Conservation (phyloP, 2,888 invertebrate species). For the Acanthopleura granulata region DNA sequence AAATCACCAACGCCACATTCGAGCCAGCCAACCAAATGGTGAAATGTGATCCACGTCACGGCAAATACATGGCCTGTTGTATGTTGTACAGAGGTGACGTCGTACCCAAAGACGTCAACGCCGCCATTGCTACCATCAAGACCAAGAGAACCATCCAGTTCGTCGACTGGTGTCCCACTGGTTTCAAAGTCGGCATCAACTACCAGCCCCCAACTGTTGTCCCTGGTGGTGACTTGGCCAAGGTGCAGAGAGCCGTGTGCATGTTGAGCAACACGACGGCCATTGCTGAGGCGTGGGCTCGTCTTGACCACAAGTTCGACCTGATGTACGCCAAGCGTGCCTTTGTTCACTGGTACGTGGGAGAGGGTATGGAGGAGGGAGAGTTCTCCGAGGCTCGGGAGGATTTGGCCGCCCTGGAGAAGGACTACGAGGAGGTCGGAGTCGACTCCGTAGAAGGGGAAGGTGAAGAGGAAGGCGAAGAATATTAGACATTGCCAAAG, state of each 20-base stretch:
- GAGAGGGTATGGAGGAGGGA: slow-evolving; percentile 10
- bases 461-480: not conserved
- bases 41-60: slow-evolving; percentile 1
- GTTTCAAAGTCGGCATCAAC: slow-evolving; percentile 9
- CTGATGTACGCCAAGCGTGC: slow-evolving; percentile 10
- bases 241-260: not conserved
- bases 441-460: not conserved
- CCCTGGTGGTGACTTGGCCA: not conserved
- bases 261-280: not conserved
- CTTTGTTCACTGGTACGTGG: slow-evolving; percentile 6
- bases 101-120: not conserved
- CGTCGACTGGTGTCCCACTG: slow-evolving; percentile 5
- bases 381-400: slow-evolving; percentile 12
- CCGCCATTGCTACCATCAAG: slow-evolving; percentile 8
- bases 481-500: not conserved
- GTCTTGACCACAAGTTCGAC: slow-evolving; percentile 10
- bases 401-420: not conserved
- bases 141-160: slow-evolving; percentile 9
- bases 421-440: slow-evolving; percentile 1
- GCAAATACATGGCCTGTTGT: slow-evolving; percentile 7
- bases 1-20: slow-evolving; percentile 5
- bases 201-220: slow-evolving; percentile 2
- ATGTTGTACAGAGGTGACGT: slow-evolving; percentile 7
- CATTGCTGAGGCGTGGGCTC: slow-evolving; percentile 8
- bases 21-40: slow-evolving; percentile 4